Percentiles rank a stretch among this genome's conserved stretches.
Conservation (phyloP, 2,888 invertebrate species). For the Hedya salicella region DNA sequence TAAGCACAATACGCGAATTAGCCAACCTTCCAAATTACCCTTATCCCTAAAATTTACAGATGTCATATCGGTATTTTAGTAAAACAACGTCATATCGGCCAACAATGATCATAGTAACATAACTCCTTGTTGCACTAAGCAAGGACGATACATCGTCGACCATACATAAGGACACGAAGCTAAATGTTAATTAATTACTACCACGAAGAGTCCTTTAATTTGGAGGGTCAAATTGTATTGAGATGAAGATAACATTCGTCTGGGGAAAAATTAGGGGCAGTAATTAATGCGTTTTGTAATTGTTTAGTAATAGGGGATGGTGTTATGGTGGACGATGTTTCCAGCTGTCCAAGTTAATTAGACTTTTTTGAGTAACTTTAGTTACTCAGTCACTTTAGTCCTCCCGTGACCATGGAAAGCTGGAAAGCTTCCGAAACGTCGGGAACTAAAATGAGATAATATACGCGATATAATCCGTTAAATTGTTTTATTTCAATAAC, state of each 20-base stretch:
- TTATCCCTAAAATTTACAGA: not conserved
- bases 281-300: slow-evolving; percentile 11
- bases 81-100: not conserved
- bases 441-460: no score
- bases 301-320: not conserved
- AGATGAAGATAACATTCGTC: slow-evolving; percentile 21
- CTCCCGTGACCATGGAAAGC: no score
- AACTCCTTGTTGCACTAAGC: not conserved
- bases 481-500: no score
- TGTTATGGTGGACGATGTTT: not conserved
- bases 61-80: not conserved
- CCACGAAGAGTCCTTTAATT: slow-evolving; percentile 18
- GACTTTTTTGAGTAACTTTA: not conserved
- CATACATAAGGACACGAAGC: not conserved
- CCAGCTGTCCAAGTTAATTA: not conserved
- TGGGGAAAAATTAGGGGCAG: slow-evolving; percentile 4
- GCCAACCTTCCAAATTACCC: not conserved
- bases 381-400: no score
- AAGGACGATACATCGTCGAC: not conserved
- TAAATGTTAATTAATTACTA: slow-evolving; percentile 33
- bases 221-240: slow-evolving; percentile 7
- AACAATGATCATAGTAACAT: slow-evolving; percentile 1
- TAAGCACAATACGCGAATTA: not conserved
- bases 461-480: no score
- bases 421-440: no score